Evolutionary conservation across 2,113 vertebrate genomes (phyloP), one percentile per base, ranked within the genome.

Genomic region (Ceuthmochares aereus): DNA sequence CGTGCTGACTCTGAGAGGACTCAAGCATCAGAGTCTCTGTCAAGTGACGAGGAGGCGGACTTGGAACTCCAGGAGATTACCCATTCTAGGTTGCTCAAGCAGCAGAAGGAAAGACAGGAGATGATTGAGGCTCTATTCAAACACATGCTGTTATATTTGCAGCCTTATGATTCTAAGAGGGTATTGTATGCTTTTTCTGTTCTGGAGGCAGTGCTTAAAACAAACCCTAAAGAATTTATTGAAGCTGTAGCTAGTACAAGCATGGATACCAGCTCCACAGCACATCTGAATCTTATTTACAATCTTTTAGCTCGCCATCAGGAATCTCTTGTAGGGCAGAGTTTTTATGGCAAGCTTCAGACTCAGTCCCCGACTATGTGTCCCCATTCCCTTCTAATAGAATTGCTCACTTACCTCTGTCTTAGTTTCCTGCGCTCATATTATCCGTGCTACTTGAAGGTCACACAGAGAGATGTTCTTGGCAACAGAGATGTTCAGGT

Each of bases 401-500:
- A 99, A 91, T 97, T 99, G 67, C 97, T 99, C 55, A 98, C 98
- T 68, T 99, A 98, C 64, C 98, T 99, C 49, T 99, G 99, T 83
- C 98, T 99, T 79, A 98, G 98, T 62, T 99, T 99, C 93, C 97
- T 99, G 83, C 98, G 99, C 51, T 99, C 99, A 22, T 98, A 99
- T 91, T 99, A 99, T 95, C 99, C 99, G 0, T 98, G 99, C 89
- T 98, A 99, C 95, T 91, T 99, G 40, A 98, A 92, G 68, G 96
- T 99, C 55, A 97, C 96, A 19, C 98, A 98, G 83, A 97, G 97
- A 21, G 99, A 99, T 90, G 64, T 99, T 14, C 98, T 99, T 27
- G 99, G 98, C 60, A 99, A 99, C 98, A 97, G 98, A 21, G 99
- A 99, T 4, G 99, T 99, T 36, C 99, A 99, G 97, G 99, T 99